phyloP scores from a whole-genome alignment of 2,888 invertebrate species.

The Drosophila niveifrons region DNA sequence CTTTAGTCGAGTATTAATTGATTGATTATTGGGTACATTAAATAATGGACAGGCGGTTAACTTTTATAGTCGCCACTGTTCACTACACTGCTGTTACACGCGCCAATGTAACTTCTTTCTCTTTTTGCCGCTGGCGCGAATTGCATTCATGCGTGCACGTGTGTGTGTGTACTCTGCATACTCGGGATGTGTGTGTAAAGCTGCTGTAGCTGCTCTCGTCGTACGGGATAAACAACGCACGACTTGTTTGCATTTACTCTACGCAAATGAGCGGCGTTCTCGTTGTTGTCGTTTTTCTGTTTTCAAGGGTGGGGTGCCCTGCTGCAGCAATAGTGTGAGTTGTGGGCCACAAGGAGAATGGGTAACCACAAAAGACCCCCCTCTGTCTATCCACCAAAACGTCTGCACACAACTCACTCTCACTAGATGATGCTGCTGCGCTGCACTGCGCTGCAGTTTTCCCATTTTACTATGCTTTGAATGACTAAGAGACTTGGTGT shows the following conservation, averaged over 20 bases:
- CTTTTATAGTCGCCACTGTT: slow-evolving; percentile 51
- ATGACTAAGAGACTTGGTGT: slow-evolving; percentile 67
- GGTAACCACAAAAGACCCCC: slow-evolving; percentile 23
- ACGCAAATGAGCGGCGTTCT: slow-evolving; percentile 75
- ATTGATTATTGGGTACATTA: background rate
- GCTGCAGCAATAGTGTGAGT: slow-evolving; percentile 19
- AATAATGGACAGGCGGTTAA: background rate
- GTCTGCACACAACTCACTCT: slow-evolving; percentile 71
- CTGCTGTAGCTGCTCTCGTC: slow-evolving; percentile 12
- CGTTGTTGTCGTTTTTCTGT: slow-evolving; percentile 53
- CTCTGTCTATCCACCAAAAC: slow-evolving; percentile 28
- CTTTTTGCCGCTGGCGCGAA: slow-evolving; percentile 42
- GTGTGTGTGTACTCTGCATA: slow-evolving; percentile 30
- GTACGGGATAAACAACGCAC: slow-evolving; percentile 59
- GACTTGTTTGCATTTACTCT: slow-evolving; percentile 78
- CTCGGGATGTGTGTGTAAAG: slow-evolving; percentile 30
- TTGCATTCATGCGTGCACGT: slow-evolving; percentile 73
- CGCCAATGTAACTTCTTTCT: slow-evolving; percentile 56
- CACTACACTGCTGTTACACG: slow-evolving; percentile 60
- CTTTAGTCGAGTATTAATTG: background rate
- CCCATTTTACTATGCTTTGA: slow-evolving; percentile 59
- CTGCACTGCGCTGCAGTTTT: slow-evolving; percentile 55
- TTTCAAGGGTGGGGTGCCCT: slow-evolving; percentile 55
- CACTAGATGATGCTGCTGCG: slow-evolving; percentile 58
- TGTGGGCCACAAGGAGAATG: background rate